Evolutionary conservation across 2,888 invertebrate species (phyloP), one percentile per base, ranked within the genome.

Genomic region (Ectropis crepuscularia): DNA sequence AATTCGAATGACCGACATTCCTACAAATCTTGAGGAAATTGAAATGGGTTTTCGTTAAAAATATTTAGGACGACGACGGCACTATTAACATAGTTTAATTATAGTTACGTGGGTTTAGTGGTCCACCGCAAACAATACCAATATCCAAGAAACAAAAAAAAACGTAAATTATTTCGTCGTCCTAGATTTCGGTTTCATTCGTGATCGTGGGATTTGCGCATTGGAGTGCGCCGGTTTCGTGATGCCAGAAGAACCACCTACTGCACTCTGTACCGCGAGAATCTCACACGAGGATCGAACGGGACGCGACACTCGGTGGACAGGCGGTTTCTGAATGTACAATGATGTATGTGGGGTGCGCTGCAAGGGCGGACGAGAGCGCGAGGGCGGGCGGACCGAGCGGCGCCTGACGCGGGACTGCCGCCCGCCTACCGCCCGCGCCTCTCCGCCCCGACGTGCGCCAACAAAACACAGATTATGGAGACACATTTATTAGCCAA

Each of bases 381-480:
- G 72, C 72, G 70, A 74, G 79, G 80, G 83, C 85, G 85, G 76
- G 77, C 76, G 82, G 82, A 87, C 86, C 88, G 87, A 79, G 85
- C 89, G 84, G 73, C 89, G 91, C 88, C 87, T 88, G 82, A 85
- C 92, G 89, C 92, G 92, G 87, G 86, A 91, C 92, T 90, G 90
- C 86, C 85, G 84, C 84, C 82, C 87, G 85, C 87, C 83, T 76
- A 71, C 76, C 71, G 71, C 67, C 74, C 75, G 77, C 82, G 78
- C 81, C 82, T 80, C 80, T 74, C 72, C 80, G 73, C 80, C 80
- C 78, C 78, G 77, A 78, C 83, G 77, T 78, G 76, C 83, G 80
- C 83, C 81, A 91, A 88, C 91, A 88, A 89, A 91, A 90, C 91
- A 89, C 90, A 86, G 80, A 87, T 90, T 87, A 88, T 85, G 73